Evolutionary conservation across 2,113 vertebrate species (phyloP).

Genomic region (Dasypus novemcinctus): DNA sequence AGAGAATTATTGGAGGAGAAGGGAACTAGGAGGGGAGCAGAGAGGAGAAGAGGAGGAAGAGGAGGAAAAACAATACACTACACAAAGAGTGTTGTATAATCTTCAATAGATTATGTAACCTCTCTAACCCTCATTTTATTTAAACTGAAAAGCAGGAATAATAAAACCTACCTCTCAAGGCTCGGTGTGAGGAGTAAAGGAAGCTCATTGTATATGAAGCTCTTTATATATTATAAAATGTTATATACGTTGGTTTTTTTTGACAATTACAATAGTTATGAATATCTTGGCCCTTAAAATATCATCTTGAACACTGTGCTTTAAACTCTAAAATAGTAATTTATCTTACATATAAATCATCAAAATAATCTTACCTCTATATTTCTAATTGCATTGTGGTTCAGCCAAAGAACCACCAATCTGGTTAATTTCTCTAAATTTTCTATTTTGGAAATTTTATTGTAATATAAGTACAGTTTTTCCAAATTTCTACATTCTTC

Average conservation of each 20-base stretch:
- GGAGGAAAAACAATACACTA: neutral
- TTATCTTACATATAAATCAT: constrained; percentile 21
- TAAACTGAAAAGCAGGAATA: neutral
- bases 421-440: constrained; percentile 83
- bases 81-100: neutral
- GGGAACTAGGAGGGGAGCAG: neutral
- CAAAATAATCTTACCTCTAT: constrained; percentile 83
- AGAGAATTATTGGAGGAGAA: neutral
- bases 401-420: constrained; percentile 87
- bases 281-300: constrained; percentile 9
- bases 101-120: neutral
- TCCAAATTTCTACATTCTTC: constrained; percentile 83
- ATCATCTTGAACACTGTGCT: neutral
- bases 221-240: neutral
- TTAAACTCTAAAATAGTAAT: neutral
- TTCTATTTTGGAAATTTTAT: constrained; percentile 85
- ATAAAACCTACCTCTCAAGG: neutral
- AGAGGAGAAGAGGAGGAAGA: neutral
- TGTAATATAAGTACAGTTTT: constrained; percentile 89
- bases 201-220: neutral
- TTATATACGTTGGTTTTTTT: neutral
- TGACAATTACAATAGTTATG: neutral
- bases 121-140: neutral
- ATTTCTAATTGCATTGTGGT: constrained; percentile 86
- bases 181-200: neutral